Percentiles rank a stretch among this genome's conserved stretches.
Conservation (phyloP, 1,140 invertebrate species). For the Proctacanthus coquilletti region DNA sequence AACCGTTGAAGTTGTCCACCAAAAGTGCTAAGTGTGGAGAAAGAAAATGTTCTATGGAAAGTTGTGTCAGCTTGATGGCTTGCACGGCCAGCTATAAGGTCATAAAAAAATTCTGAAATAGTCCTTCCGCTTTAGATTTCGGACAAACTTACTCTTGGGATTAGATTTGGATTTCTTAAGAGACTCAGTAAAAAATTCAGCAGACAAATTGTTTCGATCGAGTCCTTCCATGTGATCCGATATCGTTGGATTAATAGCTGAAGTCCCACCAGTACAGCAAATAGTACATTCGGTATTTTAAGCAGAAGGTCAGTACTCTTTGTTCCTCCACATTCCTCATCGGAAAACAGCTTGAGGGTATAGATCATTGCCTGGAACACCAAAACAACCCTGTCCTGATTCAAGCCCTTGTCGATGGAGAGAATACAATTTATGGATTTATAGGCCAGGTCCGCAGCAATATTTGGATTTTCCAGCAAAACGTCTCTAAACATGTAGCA, state of each 20-base stretch:
- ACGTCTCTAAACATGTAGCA: conserved; percentile 38
- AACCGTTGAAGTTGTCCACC: conserved; percentile 44
- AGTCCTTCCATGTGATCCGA: conserved; percentile 55
- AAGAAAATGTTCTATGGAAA: conserved; percentile 55
- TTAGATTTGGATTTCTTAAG: conserved; percentile 26
- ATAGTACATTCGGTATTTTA: conserved; percentile 34
- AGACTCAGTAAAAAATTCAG: conserved; percentile 28
- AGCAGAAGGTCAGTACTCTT: conserved; percentile 25
- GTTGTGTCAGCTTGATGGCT: conserved; percentile 46
- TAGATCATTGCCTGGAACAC: conserved; percentile 53
- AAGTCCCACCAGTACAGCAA: conserved; percentile 43
- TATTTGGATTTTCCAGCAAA: conserved; percentile 18
- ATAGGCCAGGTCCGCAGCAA: conserved; percentile 38
- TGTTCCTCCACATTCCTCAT: conserved; percentile 14
- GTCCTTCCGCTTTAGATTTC: conserved; percentile 4
- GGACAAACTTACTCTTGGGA: conserved; percentile 20
- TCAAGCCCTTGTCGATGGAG: conserved; percentile 35
- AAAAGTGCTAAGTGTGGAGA: conserved; percentile 55
- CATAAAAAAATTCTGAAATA: conserved; percentile 3
- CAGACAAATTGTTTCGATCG: conserved; percentile 23
- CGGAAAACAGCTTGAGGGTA: conserved; percentile 41
- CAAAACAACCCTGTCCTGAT: conserved; percentile 48
- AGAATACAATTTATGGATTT: conserved; percentile 44
- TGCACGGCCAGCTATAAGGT: conserved; percentile 45
- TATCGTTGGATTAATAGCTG: conserved; percentile 47